A percentile compares a stretch with the other conserved stretches of the same genome.
Conservation (phyloP, 2,888 invertebrate genomes). For the Drosophila kanekoi region DNA sequence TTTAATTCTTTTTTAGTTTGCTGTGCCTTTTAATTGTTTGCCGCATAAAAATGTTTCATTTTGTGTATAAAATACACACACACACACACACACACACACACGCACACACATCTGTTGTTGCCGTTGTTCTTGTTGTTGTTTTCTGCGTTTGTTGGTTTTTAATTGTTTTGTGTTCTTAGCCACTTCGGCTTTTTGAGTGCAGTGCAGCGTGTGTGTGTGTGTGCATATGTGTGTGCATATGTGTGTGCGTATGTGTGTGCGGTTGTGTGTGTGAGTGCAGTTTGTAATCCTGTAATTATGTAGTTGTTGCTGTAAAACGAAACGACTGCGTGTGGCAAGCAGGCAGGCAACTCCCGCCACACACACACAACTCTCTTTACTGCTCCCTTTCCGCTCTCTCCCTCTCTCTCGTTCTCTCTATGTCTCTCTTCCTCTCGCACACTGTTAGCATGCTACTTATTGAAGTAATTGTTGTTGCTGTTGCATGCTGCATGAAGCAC, state of each 20-base stretch:
- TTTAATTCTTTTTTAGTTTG: conserved; percentile 70
- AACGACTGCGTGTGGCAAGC: conserved; percentile 35
- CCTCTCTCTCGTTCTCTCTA: neutral
- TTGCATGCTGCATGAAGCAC: conserved; percentile 55
- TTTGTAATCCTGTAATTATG: conserved; percentile 80
- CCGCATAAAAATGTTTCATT: conserved; percentile 76
- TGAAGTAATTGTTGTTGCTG: conserved; percentile 75
- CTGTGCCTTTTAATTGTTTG: conserved; percentile 77
- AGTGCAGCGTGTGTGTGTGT: conserved; percentile 54
- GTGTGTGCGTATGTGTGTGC: conserved; percentile 28
- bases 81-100: conserved; percentile 11
- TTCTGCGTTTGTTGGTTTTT: conserved; percentile 75
- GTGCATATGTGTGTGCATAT: too few species aligned
- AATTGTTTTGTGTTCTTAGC: conserved; percentile 81
- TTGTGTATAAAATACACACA: conserved; percentile 63
- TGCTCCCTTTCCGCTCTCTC: neutral
- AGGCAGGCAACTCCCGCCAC: conserved; percentile 15
- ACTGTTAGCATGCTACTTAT: conserved; percentile 67
- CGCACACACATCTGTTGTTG: conserved; percentile 40
- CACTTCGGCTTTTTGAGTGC: conserved; percentile 79
- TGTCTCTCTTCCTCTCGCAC: conserved; percentile 9
- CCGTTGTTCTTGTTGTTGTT: conserved; percentile 40
- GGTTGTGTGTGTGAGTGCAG: conserved; percentile 55
- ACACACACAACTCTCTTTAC: neutral
- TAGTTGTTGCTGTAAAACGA: conserved; percentile 67